Base-by-base conservation (phyloP, 2,797 vertebrate species). In the Nyctalus aviator region DNA sequence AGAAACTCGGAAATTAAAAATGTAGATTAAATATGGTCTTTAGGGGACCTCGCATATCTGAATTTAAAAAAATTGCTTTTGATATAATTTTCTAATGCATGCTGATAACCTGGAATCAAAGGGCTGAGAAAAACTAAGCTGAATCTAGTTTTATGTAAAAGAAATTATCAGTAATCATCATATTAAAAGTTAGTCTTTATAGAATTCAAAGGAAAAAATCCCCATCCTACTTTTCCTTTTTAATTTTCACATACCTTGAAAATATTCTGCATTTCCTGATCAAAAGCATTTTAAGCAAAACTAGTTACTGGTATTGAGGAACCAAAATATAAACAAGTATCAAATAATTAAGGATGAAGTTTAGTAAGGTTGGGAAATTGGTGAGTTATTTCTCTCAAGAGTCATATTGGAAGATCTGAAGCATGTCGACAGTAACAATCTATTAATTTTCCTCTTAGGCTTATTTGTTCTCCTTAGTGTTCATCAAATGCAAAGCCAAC, bases 391-490 rank as follows among this genome's bases (percentile, higher is more conserved):
- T 62, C 35, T 69, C n/a, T 87, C 11, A 44, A 44, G 8, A 72
- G 35, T 55, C 23, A 66, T 73, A 75, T 83, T 84, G 44, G 73
- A 81, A 73, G 55, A 71, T 88, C 8, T 46, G 71, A 81, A 77
- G 48, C 44, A 50, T 44, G 25, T 25, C 50, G 27, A 44, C 30
- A 59, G 32, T 87, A 41, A 50, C 12, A 41, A 72, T 41, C 86
- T 66, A 73, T 84, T 76, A 84, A 91, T 92, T 93, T 93, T 53
- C 55, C 25, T 64, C 25, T 81, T 62, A 35, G 27, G 23, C 41
- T 84, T 84, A 57, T 46, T 72, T 93, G 83, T 90, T 68, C 83
- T 71, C 76, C 8, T 95, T 88, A 94, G 27, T 83, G 69, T 73
- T 85, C 27, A 94, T 6, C 17, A 88, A 78, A 82, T 64, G 57